Evolutionary conservation across 2,797 vertebrate genomes (phyloP).

Genomic region (Eulemur coronatus): DNA sequence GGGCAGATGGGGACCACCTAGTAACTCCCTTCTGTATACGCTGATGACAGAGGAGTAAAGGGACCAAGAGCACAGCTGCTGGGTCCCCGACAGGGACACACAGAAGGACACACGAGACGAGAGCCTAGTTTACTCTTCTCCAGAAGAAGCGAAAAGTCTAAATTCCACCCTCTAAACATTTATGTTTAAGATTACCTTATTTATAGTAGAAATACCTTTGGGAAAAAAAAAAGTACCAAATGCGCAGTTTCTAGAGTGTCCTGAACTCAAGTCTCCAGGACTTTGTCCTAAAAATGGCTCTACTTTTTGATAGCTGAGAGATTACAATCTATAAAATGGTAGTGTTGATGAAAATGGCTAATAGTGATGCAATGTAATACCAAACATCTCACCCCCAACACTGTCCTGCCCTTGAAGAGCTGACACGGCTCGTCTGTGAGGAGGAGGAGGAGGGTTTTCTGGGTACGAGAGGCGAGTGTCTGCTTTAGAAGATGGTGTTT

Average conservation of each 20-base stretch:
- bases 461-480: too few relatives aligned
- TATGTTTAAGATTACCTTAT: not conserved
- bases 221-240: constrained; percentile 14
- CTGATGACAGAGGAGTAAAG: not conserved
- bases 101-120: fast-evolving
- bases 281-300: not conserved
- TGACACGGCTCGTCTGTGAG: not conserved
- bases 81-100: not conserved
- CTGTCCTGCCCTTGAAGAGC: not conserved
- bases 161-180: not conserved
- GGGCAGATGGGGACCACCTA: not conserved
- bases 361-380: not conserved
- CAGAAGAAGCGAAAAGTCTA: not conserved
- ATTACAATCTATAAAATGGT: not conserved
- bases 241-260: not conserved
- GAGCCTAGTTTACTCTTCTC: not conserved
- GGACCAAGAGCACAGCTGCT: not conserved
- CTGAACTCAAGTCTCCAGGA: not conserved
- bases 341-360: not conserved
- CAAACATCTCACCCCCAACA: not conserved
- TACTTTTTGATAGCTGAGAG: not conserved
- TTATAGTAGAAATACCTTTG: not conserved
- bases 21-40: not conserved
- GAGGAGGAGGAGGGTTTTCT: not conserved
- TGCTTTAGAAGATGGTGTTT: not conserved